A percentile compares a stretch with the other conserved stretches of the same genome.
Conservation (phyloP, 2,888 invertebrate genomes). For the Reticulitermes lucifugus region DNA sequence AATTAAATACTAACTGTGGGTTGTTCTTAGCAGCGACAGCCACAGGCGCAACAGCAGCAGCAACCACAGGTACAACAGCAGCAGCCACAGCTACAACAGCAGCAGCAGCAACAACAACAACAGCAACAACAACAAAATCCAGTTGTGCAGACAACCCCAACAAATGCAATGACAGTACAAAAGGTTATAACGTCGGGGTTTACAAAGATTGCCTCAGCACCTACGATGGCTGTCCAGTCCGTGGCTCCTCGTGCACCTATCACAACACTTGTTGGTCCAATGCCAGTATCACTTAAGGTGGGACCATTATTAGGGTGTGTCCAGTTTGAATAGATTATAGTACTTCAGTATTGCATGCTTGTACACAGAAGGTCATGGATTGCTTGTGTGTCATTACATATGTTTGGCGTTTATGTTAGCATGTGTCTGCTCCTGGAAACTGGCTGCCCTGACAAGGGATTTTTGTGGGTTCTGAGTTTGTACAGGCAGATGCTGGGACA, state of each 20-base stretch:
- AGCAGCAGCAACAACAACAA: neutral
- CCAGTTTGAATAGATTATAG: too few relatives aligned
- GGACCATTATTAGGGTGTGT: neutral
- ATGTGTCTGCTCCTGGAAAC: too few relatives aligned
- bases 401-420: too few relatives aligned
- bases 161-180: constrained; percentile 14
- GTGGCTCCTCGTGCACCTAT: neutral
- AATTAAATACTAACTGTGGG: too few relatives aligned
- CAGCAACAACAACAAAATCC: constrained; percentile 4
- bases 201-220: neutral
- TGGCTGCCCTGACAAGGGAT: too few relatives aligned
- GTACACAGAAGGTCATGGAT: too few relatives aligned
- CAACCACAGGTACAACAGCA: neutral
- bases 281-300: neutral
- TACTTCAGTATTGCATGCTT: too few relatives aligned
- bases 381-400: too few relatives aligned
- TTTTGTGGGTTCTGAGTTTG: too few relatives aligned
- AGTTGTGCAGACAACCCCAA: neutral
- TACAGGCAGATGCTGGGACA: too few relatives aligned
- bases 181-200: constrained; percentile 16
- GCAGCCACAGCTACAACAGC: neutral
- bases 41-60: neutral
- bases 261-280: neutral
- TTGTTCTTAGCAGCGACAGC: neutral
- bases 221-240: neutral